Conservation (phyloP, 2,113 vertebrate species). For the Patagioenas fasciata region DNA sequence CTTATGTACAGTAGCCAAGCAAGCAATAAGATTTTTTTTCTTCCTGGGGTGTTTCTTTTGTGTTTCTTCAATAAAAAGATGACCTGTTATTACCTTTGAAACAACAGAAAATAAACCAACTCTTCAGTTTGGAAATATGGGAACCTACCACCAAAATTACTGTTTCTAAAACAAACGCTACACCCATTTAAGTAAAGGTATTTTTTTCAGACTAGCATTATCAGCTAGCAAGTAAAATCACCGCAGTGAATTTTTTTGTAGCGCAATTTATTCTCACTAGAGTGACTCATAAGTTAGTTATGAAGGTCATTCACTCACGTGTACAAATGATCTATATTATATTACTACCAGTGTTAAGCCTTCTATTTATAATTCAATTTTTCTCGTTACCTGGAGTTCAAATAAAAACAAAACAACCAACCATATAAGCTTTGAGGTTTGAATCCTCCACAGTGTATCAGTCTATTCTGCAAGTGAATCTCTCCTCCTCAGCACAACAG, state of each 20-base stretch:
- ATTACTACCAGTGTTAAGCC: slow-evolving; percentile 60
- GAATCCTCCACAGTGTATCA: neutral
- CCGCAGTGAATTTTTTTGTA: slow-evolving; percentile 38
- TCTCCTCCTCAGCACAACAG: neutral
- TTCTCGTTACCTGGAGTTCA: slow-evolving; percentile 58
- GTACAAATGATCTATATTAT: slow-evolving; percentile 47
- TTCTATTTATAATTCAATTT: slow-evolving; percentile 66
- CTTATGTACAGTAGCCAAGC: neutral
- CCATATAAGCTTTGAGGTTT: neutral
- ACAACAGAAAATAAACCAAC: neutral
- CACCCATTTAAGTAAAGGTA: rapidly evolving
- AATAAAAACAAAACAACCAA: slow-evolving; percentile 48
- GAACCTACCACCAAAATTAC: neutral
- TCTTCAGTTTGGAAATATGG: neutral
- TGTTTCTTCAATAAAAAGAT: neutral
- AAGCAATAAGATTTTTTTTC: neutral
- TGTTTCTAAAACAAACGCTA: neutral
- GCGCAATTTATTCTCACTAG: slow-evolving; percentile 24
- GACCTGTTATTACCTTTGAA: neutral
- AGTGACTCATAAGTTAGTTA: slow-evolving; percentile 56
- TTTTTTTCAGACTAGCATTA: neutral
- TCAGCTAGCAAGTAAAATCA: neutral
- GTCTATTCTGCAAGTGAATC: neutral
- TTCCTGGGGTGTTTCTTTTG: neutral
- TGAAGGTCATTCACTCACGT: slow-evolving; percentile 69